Percentiles rank a stretch among this genome's conserved stretches.
Evolutionary conservation across 2,797 vertebrate genomes (phyloP).

Genomic region (Nothura maculosa): DNA sequence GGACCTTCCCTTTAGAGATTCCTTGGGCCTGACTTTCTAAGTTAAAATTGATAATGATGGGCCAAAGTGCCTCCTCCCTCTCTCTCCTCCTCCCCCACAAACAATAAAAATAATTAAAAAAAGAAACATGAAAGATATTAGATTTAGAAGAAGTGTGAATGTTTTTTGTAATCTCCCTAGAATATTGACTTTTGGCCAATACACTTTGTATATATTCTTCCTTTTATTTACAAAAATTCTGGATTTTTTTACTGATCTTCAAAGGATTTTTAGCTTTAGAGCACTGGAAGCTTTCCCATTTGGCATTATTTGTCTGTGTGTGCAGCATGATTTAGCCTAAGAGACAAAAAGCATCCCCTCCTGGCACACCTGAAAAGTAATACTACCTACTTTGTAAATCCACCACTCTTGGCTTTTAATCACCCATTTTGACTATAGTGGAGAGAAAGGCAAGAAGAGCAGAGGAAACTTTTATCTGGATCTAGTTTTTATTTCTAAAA

Average conservation of each 20-base stretch:
- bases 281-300: not conserved
- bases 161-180: not conserved
- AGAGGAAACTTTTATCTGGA: not conserved
- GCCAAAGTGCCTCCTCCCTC: not conserved
- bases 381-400: not conserved
- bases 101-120: not conserved
- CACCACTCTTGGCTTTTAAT: not conserved
- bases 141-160: not conserved
- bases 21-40: not conserved
- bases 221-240: not conserved
- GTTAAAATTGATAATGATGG: not conserved
- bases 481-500: not conserved
- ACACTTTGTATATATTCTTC: not conserved
- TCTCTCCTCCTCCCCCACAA: too few species aligned
- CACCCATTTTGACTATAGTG: not conserved
- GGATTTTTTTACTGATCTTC: not conserved
- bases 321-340: not conserved
- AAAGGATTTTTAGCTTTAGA: not conserved
- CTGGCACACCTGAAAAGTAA: not conserved
- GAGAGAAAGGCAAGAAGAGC: not conserved
- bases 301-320: not conserved
- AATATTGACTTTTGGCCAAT: not conserved
- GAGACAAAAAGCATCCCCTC: not conserved
- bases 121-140: not conserved
- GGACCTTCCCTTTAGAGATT: not conserved